A percentile compares a stretch with the other conserved stretches of the same genome.
Conservation (phyloP, 2,888 invertebrate genomes). For the Drosophila differens region DNA sequence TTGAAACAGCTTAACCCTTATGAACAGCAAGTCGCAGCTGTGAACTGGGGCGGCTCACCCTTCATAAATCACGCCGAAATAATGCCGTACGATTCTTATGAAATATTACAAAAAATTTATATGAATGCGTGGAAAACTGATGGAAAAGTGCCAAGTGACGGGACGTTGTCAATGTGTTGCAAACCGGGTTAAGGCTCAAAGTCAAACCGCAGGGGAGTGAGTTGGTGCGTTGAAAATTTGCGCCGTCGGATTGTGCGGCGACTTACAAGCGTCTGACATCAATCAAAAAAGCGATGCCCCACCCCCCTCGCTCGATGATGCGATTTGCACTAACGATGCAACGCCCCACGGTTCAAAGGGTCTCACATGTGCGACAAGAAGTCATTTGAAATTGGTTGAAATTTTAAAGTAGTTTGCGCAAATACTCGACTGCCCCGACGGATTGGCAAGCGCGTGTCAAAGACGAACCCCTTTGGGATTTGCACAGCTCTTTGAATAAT, state of each 20-base stretch:
- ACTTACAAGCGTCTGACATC: slow-evolving; percentile 82
- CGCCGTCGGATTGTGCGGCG: slow-evolving; percentile 52
- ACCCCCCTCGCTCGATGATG: slow-evolving; percentile 51
- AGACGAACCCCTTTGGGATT: slow-evolving; percentile 71
- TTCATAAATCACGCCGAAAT: slow-evolving; percentile 64
- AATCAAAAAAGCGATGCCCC: slow-evolving; percentile 67
- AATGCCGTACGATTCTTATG: slow-evolving; percentile 46
- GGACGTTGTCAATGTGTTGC: slow-evolving; percentile 34
- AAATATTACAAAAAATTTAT: slow-evolving; percentile 70
- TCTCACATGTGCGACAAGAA: slow-evolving; percentile 70
- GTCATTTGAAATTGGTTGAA: slow-evolving; percentile 79
- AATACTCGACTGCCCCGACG: slow-evolving; percentile 9
- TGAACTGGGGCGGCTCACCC: slow-evolving; percentile 42
- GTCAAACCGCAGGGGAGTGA: slow-evolving; percentile 79
- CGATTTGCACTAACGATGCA: slow-evolving; percentile 80
- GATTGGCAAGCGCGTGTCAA: slow-evolving; percentile 52
- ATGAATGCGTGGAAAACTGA: slow-evolving; percentile 67
- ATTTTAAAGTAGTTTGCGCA: slow-evolving; percentile 77
- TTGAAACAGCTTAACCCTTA: slow-evolving; percentile 81
- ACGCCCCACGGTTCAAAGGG: slow-evolving; percentile 17
- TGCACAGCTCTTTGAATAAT: slow-evolving; percentile 73
- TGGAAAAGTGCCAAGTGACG: slow-evolving; percentile 33
- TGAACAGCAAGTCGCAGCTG: slow-evolving; percentile 65
- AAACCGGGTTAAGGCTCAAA: slow-evolving; percentile 45
- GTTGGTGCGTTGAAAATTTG: slow-evolving; percentile 26